Conservation (phyloP, 2,888 invertebrate species). For the Polyommatus iphigenia region DNA sequence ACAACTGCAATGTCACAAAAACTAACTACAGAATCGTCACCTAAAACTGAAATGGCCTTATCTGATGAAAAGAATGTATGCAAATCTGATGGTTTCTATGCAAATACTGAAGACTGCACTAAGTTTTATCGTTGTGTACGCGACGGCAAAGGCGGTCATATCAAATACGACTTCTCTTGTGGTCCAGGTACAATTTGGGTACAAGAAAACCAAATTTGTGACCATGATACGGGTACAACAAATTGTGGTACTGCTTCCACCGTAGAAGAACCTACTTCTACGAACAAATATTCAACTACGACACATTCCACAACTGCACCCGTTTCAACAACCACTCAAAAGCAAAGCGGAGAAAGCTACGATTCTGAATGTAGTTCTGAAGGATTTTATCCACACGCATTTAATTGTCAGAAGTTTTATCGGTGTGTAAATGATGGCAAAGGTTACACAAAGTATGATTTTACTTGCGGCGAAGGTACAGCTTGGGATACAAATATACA, state of each 20-base stretch:
- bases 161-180: constrained; percentile 85
- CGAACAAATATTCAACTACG: neutral
- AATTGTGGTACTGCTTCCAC: constrained; percentile 22
- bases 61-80: constrained; percentile 53
- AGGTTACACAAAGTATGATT: constrained; percentile 78
- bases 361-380: constrained; percentile 39
- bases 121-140: constrained; percentile 89
- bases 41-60: neutral
- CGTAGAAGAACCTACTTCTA: neutral
- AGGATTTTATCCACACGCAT: constrained; percentile 78
- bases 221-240: constrained; percentile 63
- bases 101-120: constrained; percentile 84
- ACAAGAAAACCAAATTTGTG: constrained; percentile 83
- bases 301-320: constrained; percentile 25
- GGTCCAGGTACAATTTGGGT: constrained; percentile 89
- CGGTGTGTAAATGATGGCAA: constrained; percentile 82
- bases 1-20: constrained; percentile 12
- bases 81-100: constrained; percentile 83
- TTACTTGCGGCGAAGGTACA: constrained; percentile 83
- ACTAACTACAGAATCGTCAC: neutral
- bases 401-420: constrained; percentile 87
- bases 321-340: constrained; percentile 28
- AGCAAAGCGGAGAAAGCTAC: constrained; percentile 18
- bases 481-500: constrained; percentile 84
- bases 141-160: constrained; percentile 80